Evolutionary conservation across 2,113 vertebrate genomes (phyloP), one percentile per base, ranked within the genome.

Genomic region (Smithornis capensis): DNA sequence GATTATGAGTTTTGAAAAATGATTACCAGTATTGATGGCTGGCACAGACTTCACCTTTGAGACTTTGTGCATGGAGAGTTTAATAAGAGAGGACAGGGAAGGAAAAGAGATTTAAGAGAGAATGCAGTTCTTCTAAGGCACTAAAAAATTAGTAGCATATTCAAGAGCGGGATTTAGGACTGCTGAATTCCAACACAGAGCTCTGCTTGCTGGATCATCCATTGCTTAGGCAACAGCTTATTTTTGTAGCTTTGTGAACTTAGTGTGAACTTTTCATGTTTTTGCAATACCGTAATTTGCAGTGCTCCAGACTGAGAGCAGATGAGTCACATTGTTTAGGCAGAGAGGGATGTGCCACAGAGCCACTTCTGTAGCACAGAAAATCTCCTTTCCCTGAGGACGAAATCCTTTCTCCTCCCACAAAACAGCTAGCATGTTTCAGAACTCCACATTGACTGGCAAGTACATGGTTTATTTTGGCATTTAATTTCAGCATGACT

Each of bases 231-330:
- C 92, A 96, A 82, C 44, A 71, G 94, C 57, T 94, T 90, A 92
- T 97, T 96, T 96, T 81, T 94, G 77, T 89, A 93, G 83, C 94
- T 96, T 82, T 92, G 64, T 96, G 95, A 97, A 96, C 95, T 97
- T 86, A 81, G 69, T 73, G 83, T 96, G 95, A 95, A 96, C 92
- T 96, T 96, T 84, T 86, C 88, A 44, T 97, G 86, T 92, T 97
- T 97, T 96, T 93, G 92, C 90, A 93, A 93, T 95, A 83, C 60
- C 90, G 65, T 92, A 93, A 96, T 95, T 97, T 96, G 83, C 83
- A 79, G 92, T 83, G 80, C 65, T 94, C 86, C 94, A 97, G 94
- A 95, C 95, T 96, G 92, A 94, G 95, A 93, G 88, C 83, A 97
- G 83, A 97, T 97, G 94, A 97, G 73, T 96, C 96, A 96, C 69